Conservation (phyloP, 1,140 invertebrate genomes). For the Psix sp. region DNA sequence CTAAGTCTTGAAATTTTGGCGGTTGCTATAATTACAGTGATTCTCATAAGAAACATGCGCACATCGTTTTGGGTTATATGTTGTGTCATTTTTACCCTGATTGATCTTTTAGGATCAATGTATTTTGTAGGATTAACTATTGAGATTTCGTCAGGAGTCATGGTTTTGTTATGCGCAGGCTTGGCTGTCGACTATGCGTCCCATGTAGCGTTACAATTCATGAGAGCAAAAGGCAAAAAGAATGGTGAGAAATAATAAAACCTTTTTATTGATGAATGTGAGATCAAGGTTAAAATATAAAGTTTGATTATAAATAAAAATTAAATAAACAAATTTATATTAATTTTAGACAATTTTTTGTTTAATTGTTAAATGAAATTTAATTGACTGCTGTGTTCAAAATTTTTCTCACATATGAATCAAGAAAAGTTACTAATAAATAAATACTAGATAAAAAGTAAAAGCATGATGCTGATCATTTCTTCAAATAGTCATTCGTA, state of each 20-base stretch:
- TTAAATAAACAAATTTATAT: too few species aligned
- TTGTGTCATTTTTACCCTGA: constrained; percentile 78
- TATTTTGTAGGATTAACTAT: constrained; percentile 79
- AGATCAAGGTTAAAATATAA: too few species aligned
- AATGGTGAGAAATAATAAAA: constrained; percentile 64
- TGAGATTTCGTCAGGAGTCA: constrained; percentile 80
- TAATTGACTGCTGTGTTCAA: too few species aligned
- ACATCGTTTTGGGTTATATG: constrained; percentile 77
- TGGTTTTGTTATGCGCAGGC: constrained; percentile 75
- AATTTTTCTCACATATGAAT: too few species aligned
- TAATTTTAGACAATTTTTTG: too few species aligned
- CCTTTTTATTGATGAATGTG: too few species aligned
- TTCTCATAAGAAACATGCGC: constrained; percentile 77
- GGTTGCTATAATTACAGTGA: constrained; percentile 77
- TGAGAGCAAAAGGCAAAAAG: constrained; percentile 72
- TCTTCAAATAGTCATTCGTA: too few species aligned
- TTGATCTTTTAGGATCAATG: constrained; percentile 79
- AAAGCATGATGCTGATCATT: too few species aligned
- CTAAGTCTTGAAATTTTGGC: constrained; percentile 76
- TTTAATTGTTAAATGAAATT: too few species aligned
- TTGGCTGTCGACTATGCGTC: constrained; percentile 80
- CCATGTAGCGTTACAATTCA: constrained; percentile 79
- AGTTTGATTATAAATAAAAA: too few species aligned
- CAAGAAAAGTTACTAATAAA: too few species aligned
- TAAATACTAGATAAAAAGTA: too few species aligned